These are phyloP conservation scores for Agonopterix subpropinquella DNA, from an alignment of 2,888 invertebrate genomes.

Conservation along the genomic window DNA sequence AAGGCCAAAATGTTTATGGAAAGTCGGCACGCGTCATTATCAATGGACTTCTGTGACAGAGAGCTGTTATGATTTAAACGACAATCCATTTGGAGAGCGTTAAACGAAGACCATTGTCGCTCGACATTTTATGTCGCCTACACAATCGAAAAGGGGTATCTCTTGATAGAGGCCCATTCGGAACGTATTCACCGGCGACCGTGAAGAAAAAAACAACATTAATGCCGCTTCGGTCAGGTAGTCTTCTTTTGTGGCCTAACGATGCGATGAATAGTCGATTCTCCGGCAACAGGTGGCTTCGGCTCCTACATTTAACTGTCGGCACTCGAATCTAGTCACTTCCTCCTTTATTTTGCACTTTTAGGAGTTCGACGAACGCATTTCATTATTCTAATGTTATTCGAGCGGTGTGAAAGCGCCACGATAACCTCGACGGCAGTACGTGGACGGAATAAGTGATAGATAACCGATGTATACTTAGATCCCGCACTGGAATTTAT, in stretches of 20 bases:
- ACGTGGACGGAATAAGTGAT: constrained; percentile 60
- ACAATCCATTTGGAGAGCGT: constrained; percentile 33
- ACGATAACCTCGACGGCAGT: constrained; percentile 53
- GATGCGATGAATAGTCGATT: constrained; percentile 46
- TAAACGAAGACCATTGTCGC: constrained; percentile 53
- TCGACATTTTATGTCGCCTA: constrained; percentile 50
- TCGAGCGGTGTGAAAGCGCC: constrained; percentile 65
- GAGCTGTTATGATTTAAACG: constrained; percentile 51
- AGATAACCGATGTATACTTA: constrained; percentile 30
- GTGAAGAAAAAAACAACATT: constrained; percentile 18
- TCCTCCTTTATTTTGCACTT: constrained; percentile 51
- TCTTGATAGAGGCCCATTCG: constrained; percentile 30
- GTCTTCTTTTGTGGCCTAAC: constrained; percentile 50
- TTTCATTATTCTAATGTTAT: constrained; percentile 67
- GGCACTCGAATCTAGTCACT: constrained; percentile 23
- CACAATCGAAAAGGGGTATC: constrained; percentile 50
- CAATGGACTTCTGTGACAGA: constrained; percentile 41
- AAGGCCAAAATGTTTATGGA: constrained; percentile 44
- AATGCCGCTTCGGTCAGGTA: constrained; percentile 48
- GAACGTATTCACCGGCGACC: constrained; percentile 26
- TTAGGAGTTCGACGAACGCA: constrained; percentile 63
- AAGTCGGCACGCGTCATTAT: constrained; percentile 45
- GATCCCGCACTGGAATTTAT: constrained; percentile 25
- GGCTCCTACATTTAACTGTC: constrained; percentile 21
- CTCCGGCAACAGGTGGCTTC: constrained; percentile 48